Conservation (phyloP, 2,888 invertebrate species). For the Leucoma salicis region DNA sequence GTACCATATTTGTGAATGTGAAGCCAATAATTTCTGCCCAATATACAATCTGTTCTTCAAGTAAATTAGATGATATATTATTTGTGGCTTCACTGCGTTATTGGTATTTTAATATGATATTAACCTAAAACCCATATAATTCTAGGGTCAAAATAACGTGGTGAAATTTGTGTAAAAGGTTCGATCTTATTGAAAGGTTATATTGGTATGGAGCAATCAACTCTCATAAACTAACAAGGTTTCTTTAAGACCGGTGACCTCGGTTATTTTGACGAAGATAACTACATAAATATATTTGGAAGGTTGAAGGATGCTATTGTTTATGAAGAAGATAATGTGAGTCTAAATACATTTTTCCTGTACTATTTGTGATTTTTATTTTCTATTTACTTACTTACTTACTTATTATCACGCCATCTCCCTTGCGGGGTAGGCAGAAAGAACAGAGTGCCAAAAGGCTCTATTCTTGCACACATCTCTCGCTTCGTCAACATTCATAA, state of each 20-base stretch:
- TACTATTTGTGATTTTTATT: no score
- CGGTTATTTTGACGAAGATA: slow-evolving; percentile 59
- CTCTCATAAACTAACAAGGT: slow-evolving; percentile 53
- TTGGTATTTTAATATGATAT: not conserved
- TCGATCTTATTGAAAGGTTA: slow-evolving; percentile 64
- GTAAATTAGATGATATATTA: slow-evolving; percentile 90
- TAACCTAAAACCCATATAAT: slow-evolving; percentile 59
- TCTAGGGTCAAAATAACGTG: slow-evolving; percentile 65
- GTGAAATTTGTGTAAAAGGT: slow-evolving; percentile 63
- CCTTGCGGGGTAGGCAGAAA: no score
- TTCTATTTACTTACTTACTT: no score
- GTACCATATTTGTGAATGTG: not conserved
- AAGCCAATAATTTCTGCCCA: not conserved
- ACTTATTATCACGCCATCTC: no score
- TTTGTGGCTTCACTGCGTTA: slow-evolving; percentile 35
- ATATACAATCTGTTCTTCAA: slow-evolving; percentile 66
- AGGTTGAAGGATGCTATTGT: slow-evolving; percentile 56
- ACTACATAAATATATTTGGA: slow-evolving; percentile 56
- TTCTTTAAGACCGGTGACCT: slow-evolving; percentile 61
- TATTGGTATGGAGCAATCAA: slow-evolving; percentile 49
- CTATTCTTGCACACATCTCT: no score
- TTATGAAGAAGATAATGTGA: slow-evolving; percentile 53
- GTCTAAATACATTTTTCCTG: not conserved
- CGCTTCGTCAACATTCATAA: no score
- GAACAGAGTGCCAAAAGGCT: no score